These are phyloP conservation scores for Orius insidiosus DNA, from an alignment of 1,140 invertebrate species.

Conservation along the genomic window DNA sequence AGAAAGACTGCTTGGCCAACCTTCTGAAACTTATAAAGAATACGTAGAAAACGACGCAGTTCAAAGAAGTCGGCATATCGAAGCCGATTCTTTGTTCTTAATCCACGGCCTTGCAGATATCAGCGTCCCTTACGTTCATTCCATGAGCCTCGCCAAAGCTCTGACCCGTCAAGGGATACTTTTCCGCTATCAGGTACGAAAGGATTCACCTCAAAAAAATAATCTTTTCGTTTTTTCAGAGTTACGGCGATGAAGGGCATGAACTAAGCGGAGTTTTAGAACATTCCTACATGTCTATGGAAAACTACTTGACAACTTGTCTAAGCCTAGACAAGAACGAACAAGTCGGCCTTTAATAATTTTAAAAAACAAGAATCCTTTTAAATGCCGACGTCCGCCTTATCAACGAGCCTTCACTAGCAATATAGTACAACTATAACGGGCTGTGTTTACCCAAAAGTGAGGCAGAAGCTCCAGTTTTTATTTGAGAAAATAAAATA, in stretches of 20 bases:
- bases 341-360: slow-evolving; percentile 12
- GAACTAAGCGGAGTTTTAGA: slow-evolving; percentile 55
- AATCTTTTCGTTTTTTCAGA: slow-evolving; percentile 34
- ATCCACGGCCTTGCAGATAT: slow-evolving; percentile 81
- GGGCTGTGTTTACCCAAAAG: not conserved
- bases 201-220: not conserved
- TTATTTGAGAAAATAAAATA: not conserved
- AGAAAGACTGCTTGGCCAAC: slow-evolving; percentile 75
- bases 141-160: slow-evolving; percentile 68
- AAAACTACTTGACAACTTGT: slow-evolving; percentile 66
- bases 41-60: slow-evolving; percentile 85
- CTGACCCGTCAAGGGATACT: slow-evolving; percentile 70
- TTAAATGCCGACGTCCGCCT: not conserved
- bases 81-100: slow-evolving; percentile 68
- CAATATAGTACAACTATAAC: slow-evolving; percentile 10
- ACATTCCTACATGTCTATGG: slow-evolving; percentile 70
- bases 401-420: slow-evolving; percentile 2
- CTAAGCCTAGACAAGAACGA: slow-evolving; percentile 58
- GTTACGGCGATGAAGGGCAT: slow-evolving; percentile 68
- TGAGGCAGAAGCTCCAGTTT: slow-evolving; percentile 1
- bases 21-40: slow-evolving; percentile 75
- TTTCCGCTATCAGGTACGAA: slow-evolving; percentile 74
- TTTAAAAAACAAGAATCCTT: not conserved
- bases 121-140: slow-evolving; percentile 82
- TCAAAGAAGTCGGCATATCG: slow-evolving; percentile 65